Evolutionary conservation across 1,140 invertebrate species (phyloP), one percentile per base, ranked within the genome.

Genomic region (Callitettix versicolor): DNA sequence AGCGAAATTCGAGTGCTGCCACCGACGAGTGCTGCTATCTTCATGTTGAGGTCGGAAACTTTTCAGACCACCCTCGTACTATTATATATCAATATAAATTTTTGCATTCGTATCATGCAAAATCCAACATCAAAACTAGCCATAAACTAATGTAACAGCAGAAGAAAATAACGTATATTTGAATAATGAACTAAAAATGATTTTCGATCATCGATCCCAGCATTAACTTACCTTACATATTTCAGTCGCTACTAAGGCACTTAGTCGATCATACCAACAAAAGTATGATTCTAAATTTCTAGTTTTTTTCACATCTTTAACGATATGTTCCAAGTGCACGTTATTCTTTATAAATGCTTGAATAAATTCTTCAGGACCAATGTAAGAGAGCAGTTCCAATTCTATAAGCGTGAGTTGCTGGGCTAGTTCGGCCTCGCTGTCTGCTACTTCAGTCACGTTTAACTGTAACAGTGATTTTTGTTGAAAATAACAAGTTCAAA

Each of bases 221-320:
- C 21, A 36, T 43, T 12, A 42, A 63, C 64, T 72, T 74, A 93
- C 89, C 79, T 90, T 91, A 60, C 91, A 80, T 47, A 95, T 86
- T 77, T 96, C 92, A 24, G 91, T 91, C 5, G 92, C 92, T 5
- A 95, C 90, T 57, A 95, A 82, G 64, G 92, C 92, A 67, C 89
- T 95, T 15, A 97, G 79, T 64, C 90, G 79, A 70, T 96, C 95
- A 69, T 95, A 96, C 93, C 93, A 97, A 64, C 95, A 86, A 17
- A 94, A 87, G 68, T 98, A 97, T 15, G 89, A 88, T 68, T 95
- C 90, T 54, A 95, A 76, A 71, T 95, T 95, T 46, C 82, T 80
- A 0, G 91, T 94, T 1, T 58, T 52, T 18, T 30, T 54, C 1
- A 56, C 34, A 24, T 55, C 30, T 68, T 88, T 91, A 68, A 94